These are phyloP conservation scores for Taeniopygia guttata DNA, from an alignment of 2,797 vertebrate genomes.

Conservation along the genomic window DNA sequence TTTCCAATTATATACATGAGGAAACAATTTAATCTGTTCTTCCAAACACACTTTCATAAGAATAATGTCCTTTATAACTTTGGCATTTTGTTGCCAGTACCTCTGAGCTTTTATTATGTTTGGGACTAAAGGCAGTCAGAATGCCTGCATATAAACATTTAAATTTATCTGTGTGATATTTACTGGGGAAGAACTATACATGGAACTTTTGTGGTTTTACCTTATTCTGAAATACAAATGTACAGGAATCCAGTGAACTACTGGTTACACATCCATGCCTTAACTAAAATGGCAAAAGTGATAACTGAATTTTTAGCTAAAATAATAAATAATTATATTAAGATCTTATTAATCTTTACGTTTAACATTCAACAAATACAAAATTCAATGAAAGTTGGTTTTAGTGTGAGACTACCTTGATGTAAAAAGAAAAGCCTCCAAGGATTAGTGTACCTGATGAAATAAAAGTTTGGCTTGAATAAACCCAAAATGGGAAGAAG, in stretches of 20 bases:
- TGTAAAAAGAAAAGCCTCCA: background rate
- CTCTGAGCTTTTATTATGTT: slow-evolving; percentile 46
- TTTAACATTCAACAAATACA: background rate
- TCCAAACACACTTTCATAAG: background rate
- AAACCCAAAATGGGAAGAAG: background rate
- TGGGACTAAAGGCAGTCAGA: background rate
- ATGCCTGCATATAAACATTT: slow-evolving; percentile 26
- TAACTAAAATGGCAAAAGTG: background rate
- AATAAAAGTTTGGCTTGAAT: background rate
- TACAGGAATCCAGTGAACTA: background rate
- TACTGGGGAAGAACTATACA: background rate
- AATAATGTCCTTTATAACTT: slow-evolving; percentile 16
- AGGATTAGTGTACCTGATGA: background rate
- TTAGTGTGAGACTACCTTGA: background rate
- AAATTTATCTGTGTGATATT: slow-evolving; percentile 9
- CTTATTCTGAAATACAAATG: background rate
- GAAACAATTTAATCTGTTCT: slow-evolving; percentile 28
- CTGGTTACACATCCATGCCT: background rate
- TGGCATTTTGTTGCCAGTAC: slow-evolving; percentile 22
- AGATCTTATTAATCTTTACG: background rate
- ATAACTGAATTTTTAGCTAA: background rate
- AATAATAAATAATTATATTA: background rate
- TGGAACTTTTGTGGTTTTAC: background rate
- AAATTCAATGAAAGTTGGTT: background rate
- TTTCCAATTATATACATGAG: slow-evolving; percentile 17